A percentile compares a stretch with the other conserved stretches of the same genome.
Evolutionary conservation across 2,113 vertebrate species (phyloP).

Genomic region (Toxotes chatareus): DNA sequence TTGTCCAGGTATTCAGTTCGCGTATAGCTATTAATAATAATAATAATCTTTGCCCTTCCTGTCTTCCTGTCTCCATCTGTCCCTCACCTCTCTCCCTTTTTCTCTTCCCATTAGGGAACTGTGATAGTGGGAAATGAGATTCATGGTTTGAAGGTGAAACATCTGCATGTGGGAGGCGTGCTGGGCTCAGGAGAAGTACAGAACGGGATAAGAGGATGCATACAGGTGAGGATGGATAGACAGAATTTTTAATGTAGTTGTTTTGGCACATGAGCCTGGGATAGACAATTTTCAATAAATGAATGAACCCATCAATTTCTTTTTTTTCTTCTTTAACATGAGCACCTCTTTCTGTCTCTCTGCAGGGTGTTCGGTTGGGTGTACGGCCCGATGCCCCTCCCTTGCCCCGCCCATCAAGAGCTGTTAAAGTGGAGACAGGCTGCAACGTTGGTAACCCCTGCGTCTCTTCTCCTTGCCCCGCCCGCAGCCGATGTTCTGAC

Average conservation of each 20-base stretch:
- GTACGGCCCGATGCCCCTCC: conserved; percentile 86
- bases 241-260: background rate
- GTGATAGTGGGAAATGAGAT: conserved; percentile 94
- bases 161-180: conserved; percentile 94
- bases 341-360: conserved; percentile 1
- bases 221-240: conserved; percentile 88
- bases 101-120: conserved; percentile 86
- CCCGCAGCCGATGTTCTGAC: conserved; percentile 90
- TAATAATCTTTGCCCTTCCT: conserved; percentile 41
- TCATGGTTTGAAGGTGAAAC: conserved; percentile 95
- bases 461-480: conserved; percentile 90
- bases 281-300: background rate
- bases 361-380: conserved; percentile 93
- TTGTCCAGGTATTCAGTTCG: conserved; percentile 1
- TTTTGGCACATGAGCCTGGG: background rate
- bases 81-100: background rate
- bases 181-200: conserved; percentile 90
- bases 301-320: conserved; percentile 8
- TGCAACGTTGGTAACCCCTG: conserved; percentile 90
- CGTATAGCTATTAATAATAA: conserved; percentile 32
- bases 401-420: conserved; percentile 88
- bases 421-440: conserved; percentile 92
- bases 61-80: conserved; percentile 28
- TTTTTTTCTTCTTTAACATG: background rate
- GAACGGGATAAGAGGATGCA: conserved; percentile 93